Evolutionary conservation across 2,888 invertebrate species (phyloP), one percentile per base, ranked within the genome.

Genomic region (Ophraella communa): DNA sequence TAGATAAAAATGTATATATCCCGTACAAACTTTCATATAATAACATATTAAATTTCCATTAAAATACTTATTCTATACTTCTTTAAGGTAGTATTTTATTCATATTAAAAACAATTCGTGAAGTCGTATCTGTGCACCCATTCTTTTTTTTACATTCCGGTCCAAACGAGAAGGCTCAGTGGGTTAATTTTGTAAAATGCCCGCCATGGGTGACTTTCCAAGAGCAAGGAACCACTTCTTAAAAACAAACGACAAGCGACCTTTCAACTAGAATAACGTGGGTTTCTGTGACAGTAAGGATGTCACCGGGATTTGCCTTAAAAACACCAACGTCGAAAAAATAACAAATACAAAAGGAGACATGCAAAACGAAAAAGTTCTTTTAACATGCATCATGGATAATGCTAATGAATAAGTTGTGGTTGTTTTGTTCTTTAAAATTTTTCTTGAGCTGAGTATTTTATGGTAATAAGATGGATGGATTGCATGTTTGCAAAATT

Each of bases 241-340:
- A 67, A 74, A 74, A 74, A 73, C 73, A 63, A 66, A 66, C 74
- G 73, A 73, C 73, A 63, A 67, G 67, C 74, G 73, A 73, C 73
- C 72, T 73, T 74, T 73, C 72, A 73, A 68, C 68, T 68, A 65
- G 68, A 66, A 69, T 74, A 74, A 76, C 74, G 73, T 75, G 74
- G 76, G 76, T 72, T 73, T 69, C 71, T 67, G 69, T 75, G 76
- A 76, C 76, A 76, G 75, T 72, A 68, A 70, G 72, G 74, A 73
- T 76, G 76, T 75, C 75, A 76, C 69, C 67, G 73, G 75, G 67
- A 75, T 75, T 74, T 73, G 70, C 71, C 74, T 73, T 69, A 67
- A 72, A 72, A 74, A 74, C 76, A 68, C 75, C 76, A 72, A 70
- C 75, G 73, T 68, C 60, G 74, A 74, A 71, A 76, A 75, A 74